Conservation (phyloP, 2,797 vertebrate species). For the Enteromius anoplus region DNA sequence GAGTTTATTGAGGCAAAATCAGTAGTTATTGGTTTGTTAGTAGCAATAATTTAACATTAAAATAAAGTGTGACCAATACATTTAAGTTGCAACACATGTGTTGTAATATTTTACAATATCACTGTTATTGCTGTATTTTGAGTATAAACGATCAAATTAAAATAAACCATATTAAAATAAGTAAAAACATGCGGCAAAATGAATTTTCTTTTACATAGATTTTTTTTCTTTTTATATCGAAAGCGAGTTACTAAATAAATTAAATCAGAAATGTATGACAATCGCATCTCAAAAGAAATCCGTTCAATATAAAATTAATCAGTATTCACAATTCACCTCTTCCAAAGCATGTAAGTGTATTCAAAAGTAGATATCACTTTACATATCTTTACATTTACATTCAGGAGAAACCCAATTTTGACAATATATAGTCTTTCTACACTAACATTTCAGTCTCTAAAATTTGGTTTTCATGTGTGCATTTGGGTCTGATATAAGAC, state of each 20-base stretch:
- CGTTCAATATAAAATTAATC: background rate
- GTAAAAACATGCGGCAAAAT: background rate
- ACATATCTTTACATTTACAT: slow-evolving; percentile 8
- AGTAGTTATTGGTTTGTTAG: too few species aligned
- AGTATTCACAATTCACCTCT: background rate
- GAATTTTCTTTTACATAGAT: background rate
- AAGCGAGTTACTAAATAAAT: background rate
- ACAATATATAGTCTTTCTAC: background rate
- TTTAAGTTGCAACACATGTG: too few species aligned
- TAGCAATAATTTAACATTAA: too few species aligned
- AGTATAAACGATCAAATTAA: background rate
- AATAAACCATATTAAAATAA: background rate
- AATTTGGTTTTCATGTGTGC: slow-evolving; percentile 19
- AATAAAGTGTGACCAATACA: too few species aligned
- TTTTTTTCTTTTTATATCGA: background rate
- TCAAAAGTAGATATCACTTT: background rate
- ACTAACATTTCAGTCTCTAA: slow-evolving; percentile 2
- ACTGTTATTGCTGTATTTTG: background rate
- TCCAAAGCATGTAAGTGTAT: background rate
- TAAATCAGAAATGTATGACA: background rate
- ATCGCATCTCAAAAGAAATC: background rate
- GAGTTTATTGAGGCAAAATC: too few species aligned
- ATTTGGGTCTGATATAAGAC: slow-evolving; percentile 23
- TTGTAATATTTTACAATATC: too few species aligned
- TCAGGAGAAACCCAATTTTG: slow-evolving; percentile 11